Conservation (phyloP, 2,888 invertebrate species). For the Leucophenga montana region DNA sequence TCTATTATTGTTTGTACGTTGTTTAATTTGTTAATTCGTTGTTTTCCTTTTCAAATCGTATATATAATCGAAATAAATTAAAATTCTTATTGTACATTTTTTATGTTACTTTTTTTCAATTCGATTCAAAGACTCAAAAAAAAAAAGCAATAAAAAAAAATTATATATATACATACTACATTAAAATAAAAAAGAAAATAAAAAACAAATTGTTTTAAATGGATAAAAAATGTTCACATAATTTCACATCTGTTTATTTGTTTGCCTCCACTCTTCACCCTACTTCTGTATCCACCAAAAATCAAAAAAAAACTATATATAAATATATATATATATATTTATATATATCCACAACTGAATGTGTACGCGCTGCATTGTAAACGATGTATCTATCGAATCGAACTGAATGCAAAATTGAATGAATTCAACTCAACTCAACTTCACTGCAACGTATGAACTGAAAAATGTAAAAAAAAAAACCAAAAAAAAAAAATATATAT, state of each 20-base stretch:
- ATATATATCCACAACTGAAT: slow-evolving; percentile 40
- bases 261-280: slow-evolving; percentile 72
- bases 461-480: no score
- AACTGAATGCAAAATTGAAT: slow-evolving; percentile 20
- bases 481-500: no score
- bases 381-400: slow-evolving; percentile 33
- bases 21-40: slow-evolving; percentile 4
- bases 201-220: not conserved
- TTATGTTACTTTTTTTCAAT: slow-evolving; percentile 26
- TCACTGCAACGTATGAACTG: no score
- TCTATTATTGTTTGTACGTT: not conserved
- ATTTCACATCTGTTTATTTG: slow-evolving; percentile 72
- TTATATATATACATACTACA: slow-evolving; percentile 16
- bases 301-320: slow-evolving; percentile 39
- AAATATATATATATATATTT: slow-evolving; percentile 33
- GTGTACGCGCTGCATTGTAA: slow-evolving; percentile 29
- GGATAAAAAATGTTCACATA: slow-evolving; percentile 67
- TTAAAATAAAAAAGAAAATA: not conserved
- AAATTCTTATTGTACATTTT: not conserved
- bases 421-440: no score
- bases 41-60: not conserved
- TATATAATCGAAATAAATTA: no score
- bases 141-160: no score
- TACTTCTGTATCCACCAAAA: slow-evolving; percentile 65
- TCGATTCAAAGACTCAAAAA: slow-evolving; percentile 5